These are phyloP conservation scores for Globia sparganii DNA, from an alignment of 2,888 invertebrate genomes.

Conservation along the genomic window DNA sequence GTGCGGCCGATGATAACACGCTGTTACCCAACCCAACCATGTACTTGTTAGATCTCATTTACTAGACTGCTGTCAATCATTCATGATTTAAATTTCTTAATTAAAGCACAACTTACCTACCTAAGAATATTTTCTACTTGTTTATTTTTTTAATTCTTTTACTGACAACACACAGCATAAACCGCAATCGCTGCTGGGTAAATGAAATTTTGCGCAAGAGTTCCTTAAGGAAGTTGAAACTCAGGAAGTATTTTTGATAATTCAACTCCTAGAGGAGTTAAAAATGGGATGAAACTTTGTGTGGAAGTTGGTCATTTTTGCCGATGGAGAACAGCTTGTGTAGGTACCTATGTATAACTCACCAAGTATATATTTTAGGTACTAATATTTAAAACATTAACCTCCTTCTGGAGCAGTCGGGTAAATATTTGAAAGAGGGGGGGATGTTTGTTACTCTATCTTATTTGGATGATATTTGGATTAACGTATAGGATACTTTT, in stretches of 20 bases:
- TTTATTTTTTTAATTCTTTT: too few species aligned
- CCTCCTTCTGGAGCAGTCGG: background rate
- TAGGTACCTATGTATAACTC: too few species aligned
- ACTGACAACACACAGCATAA: too few species aligned
- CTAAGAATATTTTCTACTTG: background rate
- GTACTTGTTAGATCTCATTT: conserved; percentile 34
- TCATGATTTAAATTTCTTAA: conserved; percentile 5
- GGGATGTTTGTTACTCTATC: background rate
- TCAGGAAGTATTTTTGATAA: too few species aligned
- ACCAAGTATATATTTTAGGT: too few species aligned
- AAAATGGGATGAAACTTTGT: too few species aligned
- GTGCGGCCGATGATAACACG: conserved; percentile 76
- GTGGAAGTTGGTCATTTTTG: too few species aligned
- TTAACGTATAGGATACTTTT: background rate
- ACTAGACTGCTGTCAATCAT: background rate
- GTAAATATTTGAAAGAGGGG: background rate
- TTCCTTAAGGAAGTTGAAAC: too few species aligned
- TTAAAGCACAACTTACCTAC: background rate
- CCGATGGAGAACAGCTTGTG: too few species aligned
- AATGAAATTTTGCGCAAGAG: background rate
- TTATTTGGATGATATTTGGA: background rate
- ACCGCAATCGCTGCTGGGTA: too few species aligned
- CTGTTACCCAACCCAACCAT: conserved; percentile 71
- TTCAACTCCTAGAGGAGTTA: too few species aligned
- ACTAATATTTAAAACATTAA: too few species aligned